Evolutionary conservation across 2,888 invertebrate genomes (phyloP), one percentile per base, ranked within the genome.

Genomic region (Tetramorium bicarinatum): DNA sequence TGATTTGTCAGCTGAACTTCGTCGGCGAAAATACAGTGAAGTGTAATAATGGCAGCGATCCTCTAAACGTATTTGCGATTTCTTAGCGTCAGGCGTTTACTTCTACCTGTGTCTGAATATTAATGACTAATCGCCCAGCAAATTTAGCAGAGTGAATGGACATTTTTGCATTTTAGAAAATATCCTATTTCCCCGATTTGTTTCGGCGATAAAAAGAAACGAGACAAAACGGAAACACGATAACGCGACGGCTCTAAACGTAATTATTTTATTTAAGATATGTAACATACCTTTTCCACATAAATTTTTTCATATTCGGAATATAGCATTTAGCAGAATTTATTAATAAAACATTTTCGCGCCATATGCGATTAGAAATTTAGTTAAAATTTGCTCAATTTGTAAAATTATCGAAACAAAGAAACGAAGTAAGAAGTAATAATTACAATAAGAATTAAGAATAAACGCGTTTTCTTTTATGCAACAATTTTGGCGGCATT

Each of bases 1-100:
- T 69, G 52, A 80, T 83, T 83, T 80, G 80, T 80, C 69, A 61
- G 34, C 47, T 29, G 54, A 79, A 79, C 77, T 79, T 79, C 15
- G 71, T 11, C 7, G 56, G 15, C 13, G 56, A 59, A 44, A 79
- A 29, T 21, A 59, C n/a, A 38, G 47, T 47, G 59, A 47, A 64
- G 41, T 52, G 62, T n/a, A 62, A 72, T 72, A 59, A 74, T 25
- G 79, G n/a, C 18, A 59, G 34, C 47, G 34, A 72, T 59, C 34
- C 59, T 34, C 25, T 34, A 72, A 79, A 25, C 25, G 3, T 47
- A 56, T 56, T 47, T 72, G 54, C 25, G 41, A 59, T 18, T 79
- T 71, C 47, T 72, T 80, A 47, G 0, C 34, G 47, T 69, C 41
- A 29, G 4, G 9, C 41, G 15, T 25, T 49, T 25, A 54, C 25